phyloP scores from a whole-genome alignment of 2,113 vertebrate genomes.

The Hemichromis elongatus region DNA sequence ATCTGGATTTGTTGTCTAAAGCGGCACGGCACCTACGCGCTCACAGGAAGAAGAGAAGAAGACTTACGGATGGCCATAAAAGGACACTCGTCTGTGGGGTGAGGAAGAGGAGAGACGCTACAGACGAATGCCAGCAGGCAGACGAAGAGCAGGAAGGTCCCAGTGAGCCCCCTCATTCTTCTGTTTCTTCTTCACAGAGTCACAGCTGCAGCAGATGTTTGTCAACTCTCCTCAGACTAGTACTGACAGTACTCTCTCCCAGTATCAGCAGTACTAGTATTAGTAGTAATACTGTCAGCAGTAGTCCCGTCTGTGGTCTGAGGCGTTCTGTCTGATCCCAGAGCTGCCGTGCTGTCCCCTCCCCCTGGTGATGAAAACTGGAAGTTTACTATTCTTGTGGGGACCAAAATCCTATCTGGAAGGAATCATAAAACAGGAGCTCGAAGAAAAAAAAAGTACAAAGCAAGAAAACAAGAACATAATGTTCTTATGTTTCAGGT shows the following conservation, averaged over 20 bases:
- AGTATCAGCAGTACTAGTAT: not conserved
- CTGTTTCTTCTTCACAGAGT: not conserved
- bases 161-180: not conserved
- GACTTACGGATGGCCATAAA: constrained; percentile 37
- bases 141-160: not conserved
- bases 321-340: not conserved
- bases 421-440: not conserved
- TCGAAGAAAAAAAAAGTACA: not conserved
- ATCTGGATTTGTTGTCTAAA: too few species aligned
- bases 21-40: too few species aligned
- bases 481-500: too few species aligned
- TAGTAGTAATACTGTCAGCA: not conserved
- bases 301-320: not conserved
- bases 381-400: too few species aligned
- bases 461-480: not conserved
- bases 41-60: not conserved
- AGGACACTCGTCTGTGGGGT: not conserved
- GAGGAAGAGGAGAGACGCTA: not conserved
- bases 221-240: not conserved
- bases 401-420: too few species aligned
- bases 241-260: not conserved
- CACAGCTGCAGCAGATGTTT: not conserved
- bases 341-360: not conserved
- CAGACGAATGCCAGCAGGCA: not conserved
- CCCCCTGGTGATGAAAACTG: not conserved